Conservation (phyloP, 2,797 vertebrate species). For the Heterohyrax brucei region DNA sequence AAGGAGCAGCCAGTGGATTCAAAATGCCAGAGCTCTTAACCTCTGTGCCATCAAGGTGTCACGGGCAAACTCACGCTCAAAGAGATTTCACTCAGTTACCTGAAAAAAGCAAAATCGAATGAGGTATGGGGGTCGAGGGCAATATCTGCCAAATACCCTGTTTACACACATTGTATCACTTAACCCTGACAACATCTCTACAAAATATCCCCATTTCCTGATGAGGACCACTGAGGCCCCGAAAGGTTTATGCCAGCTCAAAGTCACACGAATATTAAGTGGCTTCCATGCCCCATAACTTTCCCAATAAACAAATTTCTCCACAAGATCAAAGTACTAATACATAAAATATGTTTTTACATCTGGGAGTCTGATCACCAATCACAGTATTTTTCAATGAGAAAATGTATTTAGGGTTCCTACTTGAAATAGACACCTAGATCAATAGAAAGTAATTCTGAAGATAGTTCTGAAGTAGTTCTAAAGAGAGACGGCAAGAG, state of each 20-base stretch:
- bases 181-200: not conserved
- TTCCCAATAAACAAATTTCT: conserved; percentile 65
- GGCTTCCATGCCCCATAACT: not conserved
- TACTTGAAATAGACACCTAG: not conserved
- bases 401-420: conserved; percentile 20
- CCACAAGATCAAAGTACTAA: conserved; percentile 28
- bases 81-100: conserved; percentile 61
- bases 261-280: conserved; percentile 18
- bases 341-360: not conserved
- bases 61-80: conserved; percentile 7
- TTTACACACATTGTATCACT: not conserved
- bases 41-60: not conserved
- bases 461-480: too few species aligned
- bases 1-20: too few species aligned
- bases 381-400: not conserved
- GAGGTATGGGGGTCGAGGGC: not conserved
- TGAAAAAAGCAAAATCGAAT: conserved; percentile 46
- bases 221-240: not conserved
- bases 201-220: not conserved
- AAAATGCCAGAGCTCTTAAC: too few species aligned
- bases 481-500: conserved; percentile 8
- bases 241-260: not conserved
- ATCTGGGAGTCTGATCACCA: not conserved
- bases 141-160: not conserved
- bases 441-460: conserved; percentile 2